Conservation (phyloP, 2,797 vertebrate species). For the Pteropus rufus region DNA sequence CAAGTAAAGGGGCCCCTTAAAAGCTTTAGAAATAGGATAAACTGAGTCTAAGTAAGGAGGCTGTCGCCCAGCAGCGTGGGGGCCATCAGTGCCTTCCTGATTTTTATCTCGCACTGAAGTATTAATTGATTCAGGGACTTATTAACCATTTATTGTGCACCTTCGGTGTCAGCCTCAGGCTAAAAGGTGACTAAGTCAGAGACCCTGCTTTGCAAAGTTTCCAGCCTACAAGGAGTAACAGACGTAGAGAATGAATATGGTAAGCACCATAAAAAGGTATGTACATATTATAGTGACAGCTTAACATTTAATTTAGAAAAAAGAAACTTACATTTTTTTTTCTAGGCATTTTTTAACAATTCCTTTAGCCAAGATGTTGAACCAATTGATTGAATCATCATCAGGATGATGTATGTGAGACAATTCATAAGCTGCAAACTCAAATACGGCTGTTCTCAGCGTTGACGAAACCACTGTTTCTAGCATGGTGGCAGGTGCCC, state of each 20-base stretch:
- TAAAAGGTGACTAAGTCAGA: not conserved
- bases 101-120: not conserved
- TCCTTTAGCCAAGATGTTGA: not conserved
- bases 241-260: not conserved
- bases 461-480: not conserved
- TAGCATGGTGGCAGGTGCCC: fast-evolving
- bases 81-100: fast-evolving
- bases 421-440: not conserved
- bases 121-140: not conserved
- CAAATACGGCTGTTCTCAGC: not conserved
- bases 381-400: fast-evolving
- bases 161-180: not conserved
- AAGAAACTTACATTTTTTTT: not conserved
- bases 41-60: not conserved
- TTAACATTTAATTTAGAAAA: not conserved
- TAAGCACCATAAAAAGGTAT: not conserved
- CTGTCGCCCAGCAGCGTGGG: fast-evolving
- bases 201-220: not conserved
- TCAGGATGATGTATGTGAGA: not conserved
- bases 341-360: not conserved
- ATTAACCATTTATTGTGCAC: not conserved
- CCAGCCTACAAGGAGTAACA: not conserved
- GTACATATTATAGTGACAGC: fast-evolving
- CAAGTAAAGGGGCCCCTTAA: not conserved
- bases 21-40: not conserved